Conservation (phyloP, 1,140 invertebrate genomes). For the Luehdorfia chinensis region DNA sequence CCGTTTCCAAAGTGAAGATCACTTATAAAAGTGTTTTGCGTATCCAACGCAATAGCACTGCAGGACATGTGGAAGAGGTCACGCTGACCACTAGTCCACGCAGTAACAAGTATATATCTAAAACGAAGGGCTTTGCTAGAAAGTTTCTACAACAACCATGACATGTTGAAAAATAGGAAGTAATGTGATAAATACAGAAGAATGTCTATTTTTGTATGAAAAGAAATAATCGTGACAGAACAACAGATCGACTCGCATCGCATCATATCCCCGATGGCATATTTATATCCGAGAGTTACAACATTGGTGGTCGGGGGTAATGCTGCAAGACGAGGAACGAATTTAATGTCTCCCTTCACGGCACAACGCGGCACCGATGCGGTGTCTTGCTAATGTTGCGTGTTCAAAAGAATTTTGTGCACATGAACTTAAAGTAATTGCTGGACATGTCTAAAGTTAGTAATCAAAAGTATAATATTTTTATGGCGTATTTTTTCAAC, state of each 20-base stretch:
- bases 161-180: too few relatives aligned
- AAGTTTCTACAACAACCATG: too few relatives aligned
- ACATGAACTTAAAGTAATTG: background rate
- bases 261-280: slow-evolving; percentile 9
- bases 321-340: slow-evolving; percentile 35
- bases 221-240: background rate
- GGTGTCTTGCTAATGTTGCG: slow-evolving; percentile 31
- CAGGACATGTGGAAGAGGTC: too few relatives aligned
- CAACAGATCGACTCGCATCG: slow-evolving; percentile 2
- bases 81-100: too few relatives aligned
- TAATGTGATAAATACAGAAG: background rate
- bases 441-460: background rate
- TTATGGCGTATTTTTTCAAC: too few relatives aligned
- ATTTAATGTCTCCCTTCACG: slow-evolving; percentile 28
- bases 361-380: slow-evolving; percentile 18
- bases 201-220: background rate
- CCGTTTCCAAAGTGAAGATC: too few relatives aligned
- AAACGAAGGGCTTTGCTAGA: too few relatives aligned
- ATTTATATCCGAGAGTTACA: slow-evolving; percentile 17
- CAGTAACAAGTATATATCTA: too few relatives aligned
- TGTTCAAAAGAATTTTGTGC: slow-evolving; percentile 10
- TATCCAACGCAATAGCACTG: too few relatives aligned
- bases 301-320: slow-evolving; percentile 28
- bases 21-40: too few relatives aligned
- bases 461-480: too few relatives aligned